phyloP scores from a whole-genome alignment of 2,113 vertebrate species.

The Tragelaphus imberbis region DNA sequence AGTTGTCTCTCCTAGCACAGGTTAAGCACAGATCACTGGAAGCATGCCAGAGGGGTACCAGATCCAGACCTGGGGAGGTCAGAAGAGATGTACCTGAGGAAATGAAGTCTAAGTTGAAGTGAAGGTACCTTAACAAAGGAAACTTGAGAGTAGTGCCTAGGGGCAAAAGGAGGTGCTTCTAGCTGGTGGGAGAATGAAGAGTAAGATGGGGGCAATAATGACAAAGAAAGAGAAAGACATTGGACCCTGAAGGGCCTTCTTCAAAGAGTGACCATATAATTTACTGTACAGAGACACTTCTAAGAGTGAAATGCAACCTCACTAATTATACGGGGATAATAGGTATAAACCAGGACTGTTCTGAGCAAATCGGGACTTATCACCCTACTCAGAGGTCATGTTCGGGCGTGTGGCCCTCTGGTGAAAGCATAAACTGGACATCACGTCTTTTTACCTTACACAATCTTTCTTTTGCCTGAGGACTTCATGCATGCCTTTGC shows the following conservation, averaged over 20 bases:
- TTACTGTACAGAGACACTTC: conserved; percentile 7
- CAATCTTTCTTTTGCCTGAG: conserved; percentile 12
- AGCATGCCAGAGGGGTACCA: background rate
- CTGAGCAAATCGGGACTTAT: background rate
- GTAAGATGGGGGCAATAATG: background rate
- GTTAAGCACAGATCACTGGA: background rate
- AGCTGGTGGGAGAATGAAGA: background rate
- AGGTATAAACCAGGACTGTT: background rate
- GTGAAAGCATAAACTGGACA: background rate
- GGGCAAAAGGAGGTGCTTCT: background rate
- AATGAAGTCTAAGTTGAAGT: background rate
- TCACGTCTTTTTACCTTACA: background rate
- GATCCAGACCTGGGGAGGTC: background rate
- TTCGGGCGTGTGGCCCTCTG: background rate
- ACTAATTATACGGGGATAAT: background rate
- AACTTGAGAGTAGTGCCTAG: background rate
- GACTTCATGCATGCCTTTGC: conserved; percentile 34
- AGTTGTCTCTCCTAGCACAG: background rate
- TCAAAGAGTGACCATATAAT: background rate
- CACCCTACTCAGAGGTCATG: background rate
- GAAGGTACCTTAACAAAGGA: background rate
- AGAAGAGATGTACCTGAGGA: background rate
- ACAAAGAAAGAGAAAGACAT: background rate
- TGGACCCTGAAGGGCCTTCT: background rate
- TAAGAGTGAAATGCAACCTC: background rate